phyloP scores from a whole-genome alignment of 2,797 vertebrate species.

The Sciaenops ocellatus region DNA sequence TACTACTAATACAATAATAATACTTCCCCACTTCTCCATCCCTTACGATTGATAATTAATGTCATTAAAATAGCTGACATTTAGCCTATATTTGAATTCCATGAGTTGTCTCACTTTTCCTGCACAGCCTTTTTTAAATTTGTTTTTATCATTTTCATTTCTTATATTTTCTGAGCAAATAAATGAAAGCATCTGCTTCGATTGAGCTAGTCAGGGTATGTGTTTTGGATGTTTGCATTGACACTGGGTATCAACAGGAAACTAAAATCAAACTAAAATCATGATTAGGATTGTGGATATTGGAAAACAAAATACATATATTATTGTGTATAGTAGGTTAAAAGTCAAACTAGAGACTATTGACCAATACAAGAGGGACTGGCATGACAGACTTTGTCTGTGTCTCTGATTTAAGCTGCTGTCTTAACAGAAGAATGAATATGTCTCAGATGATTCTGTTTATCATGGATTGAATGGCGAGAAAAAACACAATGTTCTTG shows the following conservation, averaged over 20 bases:
- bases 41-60: neutral
- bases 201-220: too few relatives aligned
- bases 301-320: neutral
- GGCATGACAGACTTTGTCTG: neutral
- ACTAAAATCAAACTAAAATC: neutral
- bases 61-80: neutral
- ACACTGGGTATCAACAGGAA: neutral
- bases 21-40: neutral
- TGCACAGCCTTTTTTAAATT: neutral
- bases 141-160: neutral
- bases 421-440: conserved; percentile 12
- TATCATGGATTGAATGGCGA: neutral
- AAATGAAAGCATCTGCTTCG: neutral
- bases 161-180: neutral
- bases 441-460: conserved; percentile 28
- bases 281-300: neutral
- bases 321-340: neutral
- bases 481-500: conserved; percentile 12
- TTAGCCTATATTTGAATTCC: neutral
- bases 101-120: neutral
- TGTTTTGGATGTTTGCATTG: neutral
- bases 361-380: neutral
- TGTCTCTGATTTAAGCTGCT: conserved; percentile 2
- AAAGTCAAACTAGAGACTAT: neutral
- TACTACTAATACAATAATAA: neutral